phyloP scores from a whole-genome alignment of 2,888 invertebrate genomes.

The Tipula confusa region DNA sequence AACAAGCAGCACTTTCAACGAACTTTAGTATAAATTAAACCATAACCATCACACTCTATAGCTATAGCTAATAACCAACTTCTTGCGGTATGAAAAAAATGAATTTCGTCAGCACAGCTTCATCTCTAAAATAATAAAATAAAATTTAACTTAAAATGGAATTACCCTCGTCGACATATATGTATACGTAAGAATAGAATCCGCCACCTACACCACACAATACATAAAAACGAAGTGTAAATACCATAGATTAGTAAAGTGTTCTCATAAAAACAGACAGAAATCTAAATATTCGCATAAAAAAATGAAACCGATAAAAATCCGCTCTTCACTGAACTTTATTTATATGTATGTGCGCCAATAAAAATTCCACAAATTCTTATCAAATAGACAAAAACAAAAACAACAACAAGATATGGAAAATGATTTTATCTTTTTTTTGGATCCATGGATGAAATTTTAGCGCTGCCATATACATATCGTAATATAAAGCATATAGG shows the following conservation, averaged over 20 bases:
- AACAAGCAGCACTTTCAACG: too few species aligned
- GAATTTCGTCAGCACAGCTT: too few species aligned
- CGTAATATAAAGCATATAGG: too few species aligned
- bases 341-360: background rate
- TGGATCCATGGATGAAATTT: background rate
- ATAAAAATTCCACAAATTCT: slow-evolving; percentile 25
- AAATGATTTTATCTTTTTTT: background rate
- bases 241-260: background rate
- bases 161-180: background rate
- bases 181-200: too few species aligned
- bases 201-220: background rate
- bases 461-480: background rate
- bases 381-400: slow-evolving; percentile 3
- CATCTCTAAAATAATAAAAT: too few species aligned
- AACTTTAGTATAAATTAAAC: too few species aligned
- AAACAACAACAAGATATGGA: background rate
- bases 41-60: too few species aligned
- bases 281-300: background rate
- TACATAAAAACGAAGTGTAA: background rate
- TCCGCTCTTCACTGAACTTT: slow-evolving; percentile 25
- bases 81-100: too few species aligned
- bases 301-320: background rate
- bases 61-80: too few species aligned
- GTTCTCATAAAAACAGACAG: background rate
- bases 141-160: background rate